phyloP scores from a whole-genome alignment of 1,140 invertebrate species.

The Sinella curviseta region DNA sequence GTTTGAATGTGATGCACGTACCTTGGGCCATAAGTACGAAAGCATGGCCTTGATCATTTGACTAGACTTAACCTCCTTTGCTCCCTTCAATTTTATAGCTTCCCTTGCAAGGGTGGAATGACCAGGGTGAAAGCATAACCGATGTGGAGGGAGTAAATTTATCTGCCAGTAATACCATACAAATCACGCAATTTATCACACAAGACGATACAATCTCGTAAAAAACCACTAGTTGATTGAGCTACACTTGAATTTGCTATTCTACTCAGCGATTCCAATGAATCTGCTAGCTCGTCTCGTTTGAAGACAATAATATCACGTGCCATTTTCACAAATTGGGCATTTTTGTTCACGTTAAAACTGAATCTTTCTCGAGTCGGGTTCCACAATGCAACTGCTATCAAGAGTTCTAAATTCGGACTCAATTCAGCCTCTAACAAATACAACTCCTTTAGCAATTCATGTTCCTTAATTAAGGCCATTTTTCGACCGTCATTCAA shows the following conservation, averaged over 20 bases:
- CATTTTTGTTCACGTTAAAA: neutral
- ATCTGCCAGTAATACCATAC: slow-evolving; percentile 26
- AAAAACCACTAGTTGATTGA: neutral
- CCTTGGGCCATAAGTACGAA: slow-evolving; percentile 93
- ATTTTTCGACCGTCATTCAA: slow-evolving; percentile 39
- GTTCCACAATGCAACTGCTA: slow-evolving; percentile 39
- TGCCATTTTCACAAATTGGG: neutral
- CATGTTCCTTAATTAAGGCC: slow-evolving; percentile 29
- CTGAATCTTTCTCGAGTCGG: neutral
- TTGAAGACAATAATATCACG: neutral
- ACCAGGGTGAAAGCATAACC: slow-evolving; percentile 83
- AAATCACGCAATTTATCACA: neutral
- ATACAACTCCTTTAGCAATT: slow-evolving; percentile 31
- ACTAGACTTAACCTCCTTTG: slow-evolving; percentile 63
- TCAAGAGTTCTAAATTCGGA: slow-evolving; percentile 39
- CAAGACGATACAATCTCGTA: neutral
- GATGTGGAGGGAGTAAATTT: slow-evolving; percentile 28
- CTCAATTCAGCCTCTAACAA: slow-evolving; percentile 41
- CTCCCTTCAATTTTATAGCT: slow-evolving; percentile 58
- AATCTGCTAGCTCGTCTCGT: neutral
- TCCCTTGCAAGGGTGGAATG: slow-evolving; percentile 69
- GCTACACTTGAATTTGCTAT: neutral
- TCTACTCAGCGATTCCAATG: neutral
- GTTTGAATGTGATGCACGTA: slow-evolving; percentile 52
- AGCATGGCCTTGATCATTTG: slow-evolving; percentile 88